A percentile compares a stretch with the other conserved stretches of the same genome.
Conservation (phyloP, 2,888 invertebrate genomes). For the Meloe dianella region DNA sequence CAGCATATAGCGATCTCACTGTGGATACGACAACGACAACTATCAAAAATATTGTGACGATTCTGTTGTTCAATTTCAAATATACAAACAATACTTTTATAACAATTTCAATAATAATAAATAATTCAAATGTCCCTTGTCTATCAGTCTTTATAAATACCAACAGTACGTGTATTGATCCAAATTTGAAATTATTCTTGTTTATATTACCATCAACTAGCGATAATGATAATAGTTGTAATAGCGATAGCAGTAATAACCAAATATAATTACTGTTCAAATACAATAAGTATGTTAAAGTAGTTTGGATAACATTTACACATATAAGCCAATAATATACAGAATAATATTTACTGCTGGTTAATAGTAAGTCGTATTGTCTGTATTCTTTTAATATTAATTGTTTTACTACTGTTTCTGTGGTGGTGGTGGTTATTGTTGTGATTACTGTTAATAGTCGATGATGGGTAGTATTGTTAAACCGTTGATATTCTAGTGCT, state of each 20-base stretch:
- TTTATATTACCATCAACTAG: conserved; percentile 5
- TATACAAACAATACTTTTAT: conserved; percentile 8
- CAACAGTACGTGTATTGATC: not conserved
- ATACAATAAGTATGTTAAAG: conserved; percentile 12
- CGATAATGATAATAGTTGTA: not conserved
- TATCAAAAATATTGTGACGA: conserved; percentile 11
- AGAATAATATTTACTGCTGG: conserved; percentile 12
- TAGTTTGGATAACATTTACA: conserved; percentile 17
- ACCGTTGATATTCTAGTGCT: conserved; percentile 25
- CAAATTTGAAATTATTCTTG: conserved; percentile 3
- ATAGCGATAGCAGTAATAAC: not conserved
- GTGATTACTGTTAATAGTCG: not conserved
- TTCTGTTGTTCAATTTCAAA: not conserved
- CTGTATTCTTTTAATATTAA: conserved; percentile 14
- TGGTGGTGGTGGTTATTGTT: not conserved
- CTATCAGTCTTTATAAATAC: conserved; percentile 13
- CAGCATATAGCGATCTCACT: conserved; percentile 53
- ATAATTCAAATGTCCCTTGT: not conserved
- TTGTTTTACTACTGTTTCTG: not conserved
- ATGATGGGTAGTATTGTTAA: conserved; percentile 13
- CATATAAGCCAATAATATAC: conserved; percentile 17
- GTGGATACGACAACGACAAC: conserved; percentile 40
- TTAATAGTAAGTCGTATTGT: conserved; percentile 11
- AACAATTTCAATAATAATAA: conserved; percentile 7
- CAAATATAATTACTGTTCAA: conserved; percentile 7